A percentile compares a stretch with the other conserved stretches of the same genome.
Conservation (phyloP, 2,797 vertebrate species). For the Tragopan temminckii region DNA sequence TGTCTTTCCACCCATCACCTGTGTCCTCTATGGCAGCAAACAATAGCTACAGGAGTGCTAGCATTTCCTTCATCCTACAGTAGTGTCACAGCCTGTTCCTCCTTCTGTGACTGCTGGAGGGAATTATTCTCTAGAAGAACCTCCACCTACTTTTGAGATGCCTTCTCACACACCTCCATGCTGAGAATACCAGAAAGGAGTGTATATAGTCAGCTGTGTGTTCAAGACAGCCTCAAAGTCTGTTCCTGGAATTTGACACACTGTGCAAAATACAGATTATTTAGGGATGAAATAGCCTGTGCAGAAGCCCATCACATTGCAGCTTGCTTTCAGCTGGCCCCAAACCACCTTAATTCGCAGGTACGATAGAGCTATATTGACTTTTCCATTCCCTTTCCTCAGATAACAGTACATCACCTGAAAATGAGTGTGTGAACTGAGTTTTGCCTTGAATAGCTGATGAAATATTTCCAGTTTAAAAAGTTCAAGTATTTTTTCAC, state of each 20-base stretch:
- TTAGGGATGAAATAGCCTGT: neutral
- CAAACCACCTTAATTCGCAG: neutral
- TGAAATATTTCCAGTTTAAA: neutral
- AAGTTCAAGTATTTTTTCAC: neutral
- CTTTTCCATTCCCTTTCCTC: neutral
- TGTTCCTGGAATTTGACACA: neutral
- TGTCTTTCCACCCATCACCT: neutral
- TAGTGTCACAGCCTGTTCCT: neutral
- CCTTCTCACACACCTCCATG: neutral
- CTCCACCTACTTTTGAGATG: conserved; percentile 3
- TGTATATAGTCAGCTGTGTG: neutral
- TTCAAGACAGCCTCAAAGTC: neutral
- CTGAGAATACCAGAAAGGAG: neutral
- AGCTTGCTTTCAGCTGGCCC: neutral
- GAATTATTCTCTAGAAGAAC: neutral
- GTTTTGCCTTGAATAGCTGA: neutral
- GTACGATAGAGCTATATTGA: neutral
- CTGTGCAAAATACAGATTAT: neutral
- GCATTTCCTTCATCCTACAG: conserved; percentile 12
- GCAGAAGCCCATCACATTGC: neutral
- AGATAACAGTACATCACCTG: neutral
- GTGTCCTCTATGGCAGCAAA: neutral
- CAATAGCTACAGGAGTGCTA: conserved; percentile 40
- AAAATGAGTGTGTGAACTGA: neutral
- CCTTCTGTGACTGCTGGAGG: conserved; percentile 26